Evolutionary conservation across 1,140 invertebrate genomes (phyloP), one percentile per base, ranked within the genome.

Genomic region (Hyles euphorbiae): DNA sequence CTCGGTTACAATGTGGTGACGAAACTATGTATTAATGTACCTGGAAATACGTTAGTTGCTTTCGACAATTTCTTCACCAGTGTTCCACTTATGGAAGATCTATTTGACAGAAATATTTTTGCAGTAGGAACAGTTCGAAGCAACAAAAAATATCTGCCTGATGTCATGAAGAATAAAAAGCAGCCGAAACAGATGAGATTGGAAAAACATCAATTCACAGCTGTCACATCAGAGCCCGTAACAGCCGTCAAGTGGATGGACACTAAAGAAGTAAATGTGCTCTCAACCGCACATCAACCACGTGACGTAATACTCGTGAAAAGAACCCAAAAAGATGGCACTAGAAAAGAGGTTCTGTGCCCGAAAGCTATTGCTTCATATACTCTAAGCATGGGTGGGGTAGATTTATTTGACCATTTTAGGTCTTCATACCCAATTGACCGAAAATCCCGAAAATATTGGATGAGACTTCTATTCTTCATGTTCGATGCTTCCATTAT

Each of bases 201-300:
- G 11, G 45, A 48, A 36, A 60, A 60, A 49, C 32, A 71, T 58
- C 54, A 74, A 32, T 70, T 72, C 68, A 32, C 68, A 67, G 64
- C 68, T 48, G 50, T 68, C 40, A 68, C 68, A 59, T 61, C 67
- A 48, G 59, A 67, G 57, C 68, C 70, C 44, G 62, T 69, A 8
- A 65, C 62, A 63, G 68, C 66, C 45, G 66, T 78, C 40, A 78
- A 76, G 50, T 76, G 73, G 73, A 55, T 65, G 56, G 68, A 78
- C 48, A 74, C 72, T 3, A 68, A 67, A 53, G 71, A 76, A 52
- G 73, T 74, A 22, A 10, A 52, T 60, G 53, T 76, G 0, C 65
- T 74, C 2, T 71, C 73, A 11, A 81, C 70, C 51, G 76, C 74
- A 6, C 67, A 71, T 58, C 61, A 76, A 5, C 74, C 74, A 44